These are phyloP conservation scores for Agrotis clavis DNA, from an alignment of 2,888 invertebrate species.

Conservation along the genomic window DNA sequence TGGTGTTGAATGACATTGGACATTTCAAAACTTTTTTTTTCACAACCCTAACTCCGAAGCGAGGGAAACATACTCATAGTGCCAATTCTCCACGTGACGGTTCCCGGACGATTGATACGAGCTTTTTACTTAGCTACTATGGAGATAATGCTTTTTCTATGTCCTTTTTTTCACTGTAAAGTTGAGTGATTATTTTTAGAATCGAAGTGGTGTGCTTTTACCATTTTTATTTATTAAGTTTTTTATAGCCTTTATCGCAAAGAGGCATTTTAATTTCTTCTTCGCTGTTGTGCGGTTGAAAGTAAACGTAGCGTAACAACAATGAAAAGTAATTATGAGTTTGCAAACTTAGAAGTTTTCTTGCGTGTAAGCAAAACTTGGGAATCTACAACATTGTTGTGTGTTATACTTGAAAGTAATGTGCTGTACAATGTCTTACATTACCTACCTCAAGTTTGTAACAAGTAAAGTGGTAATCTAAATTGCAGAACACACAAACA, in stretches of 20 bases:
- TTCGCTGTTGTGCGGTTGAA: slow-evolving; percentile 6
- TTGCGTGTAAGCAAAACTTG: slow-evolving; percentile 31
- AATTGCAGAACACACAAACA: slow-evolving; percentile 5
- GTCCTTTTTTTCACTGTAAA: slow-evolving; percentile 73
- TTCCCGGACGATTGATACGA: slow-evolving; percentile 76
- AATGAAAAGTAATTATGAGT: slow-evolving; percentile 51
- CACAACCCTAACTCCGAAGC: slow-evolving; percentile 61
- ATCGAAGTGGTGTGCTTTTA: slow-evolving; percentile 17
- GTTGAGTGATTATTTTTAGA: slow-evolving; percentile 66
- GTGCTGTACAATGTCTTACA: slow-evolving; percentile 18
- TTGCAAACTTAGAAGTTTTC: slow-evolving; percentile 40
- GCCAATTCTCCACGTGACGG: slow-evolving; percentile 85
- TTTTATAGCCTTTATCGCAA: not conserved
- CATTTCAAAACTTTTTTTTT: slow-evolving; percentile 50
- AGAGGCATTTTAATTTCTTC: slow-evolving; percentile 27
- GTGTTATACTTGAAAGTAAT: slow-evolving; percentile 8
- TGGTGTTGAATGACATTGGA: slow-evolving; percentile 41
- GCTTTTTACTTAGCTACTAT: slow-evolving; percentile 73
- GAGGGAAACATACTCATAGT: slow-evolving; percentile 79
- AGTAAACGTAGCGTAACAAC: slow-evolving; percentile 11
- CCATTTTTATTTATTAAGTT: slow-evolving; percentile 32
- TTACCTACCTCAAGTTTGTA: slow-evolving; percentile 6
- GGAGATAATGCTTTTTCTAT: slow-evolving; percentile 82
- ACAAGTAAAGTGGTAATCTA: not conserved
- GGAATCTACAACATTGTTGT: slow-evolving; percentile 29